phyloP scores from a whole-genome alignment of 2,113 vertebrate species.

The Apeltes quadracus region DNA sequence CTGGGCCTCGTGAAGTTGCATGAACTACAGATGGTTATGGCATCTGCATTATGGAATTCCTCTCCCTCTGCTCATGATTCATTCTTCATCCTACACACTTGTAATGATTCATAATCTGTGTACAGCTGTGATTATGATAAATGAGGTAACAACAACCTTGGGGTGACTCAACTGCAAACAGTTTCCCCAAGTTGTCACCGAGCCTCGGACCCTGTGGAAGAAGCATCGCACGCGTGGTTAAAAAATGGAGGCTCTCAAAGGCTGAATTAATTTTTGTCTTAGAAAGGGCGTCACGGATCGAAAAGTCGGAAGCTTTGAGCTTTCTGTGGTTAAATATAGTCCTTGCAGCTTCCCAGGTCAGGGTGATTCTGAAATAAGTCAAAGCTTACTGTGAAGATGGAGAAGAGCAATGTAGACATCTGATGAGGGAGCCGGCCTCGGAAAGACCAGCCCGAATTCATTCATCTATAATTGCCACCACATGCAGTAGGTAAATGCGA shows the following conservation, averaged over 20 bases:
- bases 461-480: neutral
- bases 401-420: constrained; percentile 11
- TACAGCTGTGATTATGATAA: constrained; percentile 62
- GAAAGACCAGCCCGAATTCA: constrained; percentile 12
- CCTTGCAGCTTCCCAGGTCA: constrained; percentile 28
- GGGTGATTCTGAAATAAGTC: constrained; percentile 29
- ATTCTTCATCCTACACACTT: constrained; percentile 49
- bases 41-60: constrained; percentile 44
- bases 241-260: constrained; percentile 21
- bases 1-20: constrained; percentile 25
- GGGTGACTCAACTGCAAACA: constrained; percentile 45
- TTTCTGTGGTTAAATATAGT: constrained; percentile 33
- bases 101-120: constrained; percentile 64
- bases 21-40: constrained; percentile 37
- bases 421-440: neutral
- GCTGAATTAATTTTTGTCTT: neutral
- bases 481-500: neutral
- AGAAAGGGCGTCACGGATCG: neutral
- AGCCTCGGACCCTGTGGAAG: constrained; percentile 27
- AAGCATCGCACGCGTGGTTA: constrained; percentile 15
- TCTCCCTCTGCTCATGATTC: constrained; percentile 38
- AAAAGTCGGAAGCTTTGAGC: constrained; percentile 37
- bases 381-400: constrained; percentile 51
- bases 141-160: constrained; percentile 64
- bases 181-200: constrained; percentile 39